Conservation (phyloP, 2,797 vertebrate genomes). For the Prunella strophiata region DNA sequence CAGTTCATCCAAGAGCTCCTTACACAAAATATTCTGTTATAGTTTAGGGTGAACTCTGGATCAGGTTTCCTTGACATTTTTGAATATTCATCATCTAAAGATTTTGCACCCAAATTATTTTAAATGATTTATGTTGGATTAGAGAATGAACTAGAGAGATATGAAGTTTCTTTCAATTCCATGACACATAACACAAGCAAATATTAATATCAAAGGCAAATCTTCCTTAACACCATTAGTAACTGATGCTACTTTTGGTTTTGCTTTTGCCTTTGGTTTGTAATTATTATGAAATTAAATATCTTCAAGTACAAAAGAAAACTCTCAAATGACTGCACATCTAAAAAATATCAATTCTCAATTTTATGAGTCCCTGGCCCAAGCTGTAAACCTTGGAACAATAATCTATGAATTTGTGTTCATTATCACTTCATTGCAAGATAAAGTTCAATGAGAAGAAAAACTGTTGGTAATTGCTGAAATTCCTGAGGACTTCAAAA, state of each 20-base stretch:
- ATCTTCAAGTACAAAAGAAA: neutral
- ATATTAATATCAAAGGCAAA: neutral
- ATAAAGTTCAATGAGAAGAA: neutral
- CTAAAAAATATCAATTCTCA: neutral
- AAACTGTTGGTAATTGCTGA: neutral
- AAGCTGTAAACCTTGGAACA: neutral
- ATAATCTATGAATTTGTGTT: neutral
- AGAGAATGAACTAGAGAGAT: neutral
- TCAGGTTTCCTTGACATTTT: neutral
- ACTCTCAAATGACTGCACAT: neutral
- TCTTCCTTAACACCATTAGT: neutral
- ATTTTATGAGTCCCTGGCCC: neutral
- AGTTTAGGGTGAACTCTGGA: fast-evolving
- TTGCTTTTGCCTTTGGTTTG: neutral
- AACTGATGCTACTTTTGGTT: neutral
- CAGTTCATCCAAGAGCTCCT: neutral
- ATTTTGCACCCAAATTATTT: neutral
- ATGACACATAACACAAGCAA: neutral
- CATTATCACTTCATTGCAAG: neutral
- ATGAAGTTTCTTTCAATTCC: neutral
- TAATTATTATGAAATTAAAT: neutral
- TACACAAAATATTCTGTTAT: neutral
- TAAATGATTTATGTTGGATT: neutral
- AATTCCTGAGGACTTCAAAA: neutral
- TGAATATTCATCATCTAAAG: neutral